These are phyloP conservation scores for Acestrorhynchus altus DNA, from an alignment of 2,797 vertebrate species.

Conservation along the genomic window DNA sequence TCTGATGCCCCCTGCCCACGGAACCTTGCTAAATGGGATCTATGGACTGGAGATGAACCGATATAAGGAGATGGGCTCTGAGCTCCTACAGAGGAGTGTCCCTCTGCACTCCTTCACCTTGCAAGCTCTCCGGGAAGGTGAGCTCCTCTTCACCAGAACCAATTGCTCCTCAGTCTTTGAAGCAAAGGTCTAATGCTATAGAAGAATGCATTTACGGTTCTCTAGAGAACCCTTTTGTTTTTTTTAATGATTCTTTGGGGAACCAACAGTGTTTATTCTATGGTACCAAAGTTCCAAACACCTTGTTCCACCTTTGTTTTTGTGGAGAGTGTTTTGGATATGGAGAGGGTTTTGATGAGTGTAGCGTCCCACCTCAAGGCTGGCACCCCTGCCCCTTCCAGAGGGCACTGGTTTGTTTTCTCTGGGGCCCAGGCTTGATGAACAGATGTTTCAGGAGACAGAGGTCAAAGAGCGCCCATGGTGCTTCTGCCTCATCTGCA, in stretches of 20 bases:
- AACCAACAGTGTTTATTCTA: background rate
- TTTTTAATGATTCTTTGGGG: background rate
- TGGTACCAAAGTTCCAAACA: background rate
- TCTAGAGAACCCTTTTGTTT: background rate
- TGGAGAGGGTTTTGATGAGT: slow-evolving; percentile 8
- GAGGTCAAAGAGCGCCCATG: slow-evolving; percentile 62
- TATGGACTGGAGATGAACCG: slow-evolving; percentile 53
- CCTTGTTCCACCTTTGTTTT: background rate
- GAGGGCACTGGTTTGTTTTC: slow-evolving; percentile 51
- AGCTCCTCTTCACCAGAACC: slow-evolving; percentile 27
- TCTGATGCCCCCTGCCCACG: slow-evolving; percentile 58
- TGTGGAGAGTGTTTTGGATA: slow-evolving; percentile 5
- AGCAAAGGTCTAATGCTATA: background rate
- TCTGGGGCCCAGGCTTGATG: slow-evolving; percentile 55
- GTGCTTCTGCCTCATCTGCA: slow-evolving; percentile 61
- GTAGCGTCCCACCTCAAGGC: slow-evolving; percentile 44
- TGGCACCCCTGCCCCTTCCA: slow-evolving; percentile 52
- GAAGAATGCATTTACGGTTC: background rate
- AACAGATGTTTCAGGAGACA: slow-evolving; percentile 68
- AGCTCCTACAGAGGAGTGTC: slow-evolving; percentile 59
- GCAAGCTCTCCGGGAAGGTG: slow-evolving; percentile 70
- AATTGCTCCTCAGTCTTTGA: background rate
- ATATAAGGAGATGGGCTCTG: slow-evolving; percentile 61
- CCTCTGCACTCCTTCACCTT: slow-evolving; percentile 70
- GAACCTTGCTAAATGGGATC: slow-evolving; percentile 69